Base-by-base conservation (phyloP, 2,797 vertebrate genomes). In the Lutjanus campechanus region DNA sequence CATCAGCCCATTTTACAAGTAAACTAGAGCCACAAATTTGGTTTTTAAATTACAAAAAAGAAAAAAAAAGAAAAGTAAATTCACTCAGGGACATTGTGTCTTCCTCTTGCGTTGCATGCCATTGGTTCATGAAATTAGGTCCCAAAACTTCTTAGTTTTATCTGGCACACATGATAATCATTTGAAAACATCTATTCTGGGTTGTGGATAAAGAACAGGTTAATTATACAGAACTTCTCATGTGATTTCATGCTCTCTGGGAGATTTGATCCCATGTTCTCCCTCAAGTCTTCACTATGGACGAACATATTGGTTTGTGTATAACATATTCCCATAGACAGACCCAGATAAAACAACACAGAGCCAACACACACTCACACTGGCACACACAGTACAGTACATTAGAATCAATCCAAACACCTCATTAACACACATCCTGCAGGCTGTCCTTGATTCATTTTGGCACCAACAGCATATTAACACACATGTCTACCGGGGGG, bases 351-450 rank as follows among this genome's bases (percentile, higher is more conserved):
- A 66, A 53, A 66, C 53, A 69, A 60, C 58, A 73, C 64, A 76
- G 15, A 49, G 25, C 54, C 6, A 50, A 61, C n/a, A 68, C 59
- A 53, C 29, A 41, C 69, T 59, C 29, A 56, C 58, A 76, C 17
- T 51, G 51, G 76, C 55, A 85, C 64, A 81, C 17, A 76, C 41
- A 55, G 51, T 55, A 59, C 47, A 66, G 55, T 66, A 44, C 62
- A 60, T 69, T 81, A 73, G 19, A 75, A 73, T 79, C 8, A 82
- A 84, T 84, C 58, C 72, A 88, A 85, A 84, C 75, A 63, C 59
- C 71, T 91, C 80, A 84, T 92, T 86, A 90, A 85, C 81, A 82
- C 83, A 85, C 79, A 84, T 84, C 64, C 80, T 81, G 51, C 56
- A 77, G 76, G 73, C 80, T 89, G 83, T 68, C 67, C 82, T 84